Evolutionary conservation across 2,888 invertebrate genomes (phyloP).

Genomic region (Agonopterix alstromeriana): DNA sequence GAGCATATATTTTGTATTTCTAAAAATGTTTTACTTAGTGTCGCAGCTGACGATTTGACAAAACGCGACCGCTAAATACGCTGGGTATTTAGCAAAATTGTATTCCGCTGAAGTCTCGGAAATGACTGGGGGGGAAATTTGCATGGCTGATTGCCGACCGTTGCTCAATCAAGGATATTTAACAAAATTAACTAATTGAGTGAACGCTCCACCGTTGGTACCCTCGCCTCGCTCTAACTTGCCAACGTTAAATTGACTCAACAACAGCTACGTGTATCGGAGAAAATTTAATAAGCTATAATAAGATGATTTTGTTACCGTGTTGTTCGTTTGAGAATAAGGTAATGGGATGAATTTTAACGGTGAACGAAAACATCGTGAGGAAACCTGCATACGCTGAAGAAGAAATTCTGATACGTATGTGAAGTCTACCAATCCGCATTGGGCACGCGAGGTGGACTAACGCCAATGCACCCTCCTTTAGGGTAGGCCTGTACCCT

Average conservation of each 20-base stretch:
- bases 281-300: conserved; percentile 52
- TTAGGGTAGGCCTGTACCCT: too few species aligned
- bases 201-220: conserved; percentile 47
- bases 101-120: conserved; percentile 36
- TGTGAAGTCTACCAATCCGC: too few species aligned
- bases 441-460: too few species aligned
- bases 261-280: conserved; percentile 57
- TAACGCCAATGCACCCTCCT: too few species aligned
- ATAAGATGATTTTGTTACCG: conserved; percentile 42
- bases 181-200: conserved; percentile 76
- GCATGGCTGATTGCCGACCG: conserved; percentile 75
- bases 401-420: too few species aligned
- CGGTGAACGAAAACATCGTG: too few species aligned
- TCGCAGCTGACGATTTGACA: conserved; percentile 10
- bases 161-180: conserved; percentile 75
- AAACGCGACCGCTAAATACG: conserved; percentile 4
- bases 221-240: conserved; percentile 32
- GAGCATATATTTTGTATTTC: too few species aligned
- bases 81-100: conserved; percentile 13
- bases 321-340: conserved; percentile 9
- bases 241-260: conserved; percentile 45
- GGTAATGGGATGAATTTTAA: conserved; percentile 1
- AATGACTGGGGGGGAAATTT: conserved; percentile 55
- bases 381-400: too few species aligned
- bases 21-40: conserved; percentile 8